These are phyloP conservation scores for Oncorhynchus nerka DNA, from an alignment of 2,113 vertebrate species.

Conservation along the genomic window DNA sequence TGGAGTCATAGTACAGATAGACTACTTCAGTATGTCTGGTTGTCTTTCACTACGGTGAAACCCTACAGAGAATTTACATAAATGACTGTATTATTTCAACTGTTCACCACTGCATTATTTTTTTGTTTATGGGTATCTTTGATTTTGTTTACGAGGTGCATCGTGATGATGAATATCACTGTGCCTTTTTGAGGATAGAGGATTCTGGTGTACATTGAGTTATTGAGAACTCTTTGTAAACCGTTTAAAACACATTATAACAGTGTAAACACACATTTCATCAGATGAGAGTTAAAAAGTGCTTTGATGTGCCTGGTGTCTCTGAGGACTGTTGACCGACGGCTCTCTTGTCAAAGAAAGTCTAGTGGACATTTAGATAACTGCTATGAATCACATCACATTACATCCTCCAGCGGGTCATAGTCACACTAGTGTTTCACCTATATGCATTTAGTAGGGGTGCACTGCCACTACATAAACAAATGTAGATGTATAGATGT, in stretches of 20 bases:
- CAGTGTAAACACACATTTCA: conserved; percentile 20
- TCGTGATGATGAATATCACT: conserved; percentile 48
- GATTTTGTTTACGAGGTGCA: conserved; percentile 17
- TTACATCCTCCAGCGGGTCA: conserved; percentile 31
- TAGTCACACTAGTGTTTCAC: too few species aligned
- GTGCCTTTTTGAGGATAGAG: conserved; percentile 43
- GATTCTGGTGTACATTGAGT: conserved; percentile 32
- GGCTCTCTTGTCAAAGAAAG: conserved; percentile 34
- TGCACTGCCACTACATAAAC: too few species aligned
- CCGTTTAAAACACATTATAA: conserved; percentile 10
- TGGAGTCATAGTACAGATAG: conserved; percentile 20
- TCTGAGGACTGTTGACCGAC: conserved; percentile 21
- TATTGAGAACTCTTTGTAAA: conserved; percentile 30
- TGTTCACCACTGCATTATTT: conserved; percentile 21
- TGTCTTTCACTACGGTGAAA: conserved; percentile 40
- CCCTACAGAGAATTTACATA: conserved; percentile 35
- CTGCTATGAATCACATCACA: conserved; percentile 44
- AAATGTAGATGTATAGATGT: too few species aligned
- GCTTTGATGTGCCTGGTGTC: conserved; percentile 30
- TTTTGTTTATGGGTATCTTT: conserved; percentile 31
- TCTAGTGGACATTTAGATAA: conserved; percentile 37
- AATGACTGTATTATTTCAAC: conserved; percentile 50
- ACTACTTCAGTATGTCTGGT: conserved; percentile 18
- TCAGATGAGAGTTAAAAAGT: conserved; percentile 7
- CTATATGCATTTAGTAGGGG: too few species aligned